phyloP scores from a whole-genome alignment of 2,113 vertebrate genomes.

The Vireo altiloquus region DNA sequence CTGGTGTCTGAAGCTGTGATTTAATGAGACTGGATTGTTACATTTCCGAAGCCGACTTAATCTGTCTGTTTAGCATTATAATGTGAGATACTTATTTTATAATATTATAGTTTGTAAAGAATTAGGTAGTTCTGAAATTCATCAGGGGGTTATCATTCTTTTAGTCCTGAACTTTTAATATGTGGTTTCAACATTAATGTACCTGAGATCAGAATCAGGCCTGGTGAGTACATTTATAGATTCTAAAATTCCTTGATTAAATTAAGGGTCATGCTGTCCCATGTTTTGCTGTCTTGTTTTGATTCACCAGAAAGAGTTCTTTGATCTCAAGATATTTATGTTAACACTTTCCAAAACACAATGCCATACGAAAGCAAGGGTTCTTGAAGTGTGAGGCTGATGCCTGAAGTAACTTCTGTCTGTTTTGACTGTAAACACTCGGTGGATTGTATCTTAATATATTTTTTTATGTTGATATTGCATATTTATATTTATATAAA shows the following conservation, averaged over 20 bases:
- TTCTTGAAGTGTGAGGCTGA: not conserved
- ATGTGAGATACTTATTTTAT: not conserved
- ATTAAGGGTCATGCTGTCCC: not conserved
- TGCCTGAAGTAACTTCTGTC: not conserved
- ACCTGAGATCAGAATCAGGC: not conserved
- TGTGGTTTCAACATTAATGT: not conserved
- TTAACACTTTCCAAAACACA: slow-evolving; percentile 3
- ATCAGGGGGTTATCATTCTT: not conserved
- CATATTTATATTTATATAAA: not conserved
- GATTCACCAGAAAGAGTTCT: not conserved
- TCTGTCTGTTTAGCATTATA: not conserved
- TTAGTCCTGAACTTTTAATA: not conserved
- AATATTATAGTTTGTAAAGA: not conserved
- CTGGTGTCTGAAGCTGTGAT: not conserved
- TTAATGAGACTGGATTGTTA: not conserved
- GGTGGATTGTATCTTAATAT: not conserved
- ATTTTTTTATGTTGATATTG: not conserved
- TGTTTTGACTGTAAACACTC: not conserved
- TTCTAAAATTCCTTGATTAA: not conserved
- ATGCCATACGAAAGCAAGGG: not conserved
- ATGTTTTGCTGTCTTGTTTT: not conserved
- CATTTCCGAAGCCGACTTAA: not conserved
- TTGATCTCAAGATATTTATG: not conserved
- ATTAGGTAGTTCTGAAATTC: not conserved
- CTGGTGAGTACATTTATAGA: not conserved